Conservation (phyloP, 2,888 invertebrate genomes). For the Drosophila algonquin region DNA sequence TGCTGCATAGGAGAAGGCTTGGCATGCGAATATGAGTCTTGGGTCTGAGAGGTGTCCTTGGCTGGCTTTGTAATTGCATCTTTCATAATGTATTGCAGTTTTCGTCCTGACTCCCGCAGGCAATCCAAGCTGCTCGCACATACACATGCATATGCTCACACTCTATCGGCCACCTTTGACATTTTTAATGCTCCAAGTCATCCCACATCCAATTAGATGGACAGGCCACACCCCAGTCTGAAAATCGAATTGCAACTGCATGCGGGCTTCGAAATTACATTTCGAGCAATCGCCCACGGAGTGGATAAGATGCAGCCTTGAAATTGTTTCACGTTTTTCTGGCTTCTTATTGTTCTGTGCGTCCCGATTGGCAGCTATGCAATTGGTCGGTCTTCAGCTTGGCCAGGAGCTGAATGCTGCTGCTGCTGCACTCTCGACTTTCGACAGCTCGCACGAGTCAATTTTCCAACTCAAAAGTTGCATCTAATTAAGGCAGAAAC, state of each 20-base stretch:
- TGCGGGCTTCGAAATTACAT: too few relatives aligned
- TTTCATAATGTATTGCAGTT: not conserved
- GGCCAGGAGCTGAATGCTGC: not conserved
- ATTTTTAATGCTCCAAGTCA: not conserved
- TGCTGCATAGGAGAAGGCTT: not conserved
- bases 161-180: not conserved
- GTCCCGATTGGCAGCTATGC: not conserved
- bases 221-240: not conserved
- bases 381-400: not conserved
- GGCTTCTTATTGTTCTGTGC: not conserved
- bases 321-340: not conserved
- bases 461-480: conserved; percentile 20
- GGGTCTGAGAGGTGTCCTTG: too few relatives aligned
- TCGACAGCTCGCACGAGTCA: not conserved
- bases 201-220: not conserved
- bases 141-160: not conserved
- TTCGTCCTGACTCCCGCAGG: not conserved
- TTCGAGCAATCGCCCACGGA: too few relatives aligned
- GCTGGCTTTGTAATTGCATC: not conserved
- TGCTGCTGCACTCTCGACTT: not conserved
- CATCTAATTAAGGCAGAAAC: conserved; percentile 20
- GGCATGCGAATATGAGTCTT: too few relatives aligned
- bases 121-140: not conserved
- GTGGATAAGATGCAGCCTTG: too few relatives aligned
- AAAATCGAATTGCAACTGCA: too few relatives aligned